Conservation (phyloP, 2,888 invertebrate species). For the Stenurella melanura region DNA sequence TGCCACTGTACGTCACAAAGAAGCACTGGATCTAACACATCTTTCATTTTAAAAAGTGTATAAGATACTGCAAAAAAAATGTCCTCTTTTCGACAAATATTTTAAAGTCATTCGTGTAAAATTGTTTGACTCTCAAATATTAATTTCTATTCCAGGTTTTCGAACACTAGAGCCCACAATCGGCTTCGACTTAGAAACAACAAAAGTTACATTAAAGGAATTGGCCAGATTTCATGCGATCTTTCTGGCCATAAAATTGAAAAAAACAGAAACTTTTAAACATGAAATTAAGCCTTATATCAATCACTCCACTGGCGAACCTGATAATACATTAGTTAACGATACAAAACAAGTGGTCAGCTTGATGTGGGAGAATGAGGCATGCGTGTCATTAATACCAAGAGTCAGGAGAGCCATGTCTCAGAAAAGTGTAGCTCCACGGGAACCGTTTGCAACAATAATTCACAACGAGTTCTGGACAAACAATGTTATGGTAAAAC, state of each 20-base stretch:
- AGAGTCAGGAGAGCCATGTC: constrained; percentile 28
- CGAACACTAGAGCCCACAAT: constrained; percentile 41
- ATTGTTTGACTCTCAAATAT: neutral
- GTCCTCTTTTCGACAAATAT: too few relatives aligned
- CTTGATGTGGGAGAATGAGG: constrained; percentile 34
- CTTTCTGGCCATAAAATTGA: constrained; percentile 45
- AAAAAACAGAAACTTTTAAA: constrained; percentile 43
- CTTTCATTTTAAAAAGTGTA: too few relatives aligned
- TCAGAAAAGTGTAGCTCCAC: neutral
- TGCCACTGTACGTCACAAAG: too few relatives aligned
- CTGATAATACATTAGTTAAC: neutral
- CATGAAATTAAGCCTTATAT: constrained; percentile 26
- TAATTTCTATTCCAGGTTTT: constrained; percentile 41
- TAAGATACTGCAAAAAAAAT: too few relatives aligned
- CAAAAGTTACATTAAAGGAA: constrained; percentile 42
- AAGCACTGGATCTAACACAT: too few relatives aligned
- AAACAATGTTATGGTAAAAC: constrained; percentile 26
- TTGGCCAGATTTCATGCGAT: constrained; percentile 45
- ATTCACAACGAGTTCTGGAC: constrained; percentile 28
- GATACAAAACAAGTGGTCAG: constrained; percentile 24
- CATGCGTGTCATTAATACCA: constrained; percentile 26
- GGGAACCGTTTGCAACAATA: constrained; percentile 27
- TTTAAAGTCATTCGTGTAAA: too few relatives aligned
- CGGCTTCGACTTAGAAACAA: constrained; percentile 44
- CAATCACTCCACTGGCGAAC: neutral